Conservation (phyloP, 2,113 vertebrate genomes). For the Mormyrus iriodes region DNA sequence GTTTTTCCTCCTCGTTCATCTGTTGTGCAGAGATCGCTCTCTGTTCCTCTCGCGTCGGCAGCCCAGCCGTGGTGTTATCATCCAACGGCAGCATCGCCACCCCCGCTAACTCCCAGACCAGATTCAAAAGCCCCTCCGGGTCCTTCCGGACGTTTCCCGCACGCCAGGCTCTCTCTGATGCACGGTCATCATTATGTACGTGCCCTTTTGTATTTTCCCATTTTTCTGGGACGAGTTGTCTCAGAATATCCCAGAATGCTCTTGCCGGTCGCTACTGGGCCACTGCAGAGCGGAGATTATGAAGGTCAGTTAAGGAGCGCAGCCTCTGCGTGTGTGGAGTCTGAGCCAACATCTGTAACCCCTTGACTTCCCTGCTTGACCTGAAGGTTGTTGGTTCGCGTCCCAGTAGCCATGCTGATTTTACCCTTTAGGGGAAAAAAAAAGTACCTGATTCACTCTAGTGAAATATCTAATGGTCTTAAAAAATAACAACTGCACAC, state of each 20-base stretch:
- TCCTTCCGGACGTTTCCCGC: background rate
- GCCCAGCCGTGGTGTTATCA: background rate
- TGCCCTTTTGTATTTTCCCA: background rate
- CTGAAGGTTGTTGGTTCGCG: background rate
- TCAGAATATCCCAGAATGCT: background rate
- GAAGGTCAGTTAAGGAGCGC: background rate
- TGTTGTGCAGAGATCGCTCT: background rate
- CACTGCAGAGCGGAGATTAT: background rate
- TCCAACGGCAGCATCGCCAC: background rate
- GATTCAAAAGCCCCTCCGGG: too few relatives aligned
- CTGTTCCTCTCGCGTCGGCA: background rate
- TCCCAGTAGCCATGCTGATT: background rate
- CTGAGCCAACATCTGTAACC: background rate
- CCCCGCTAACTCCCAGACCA: background rate
- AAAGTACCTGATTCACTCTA: background rate
- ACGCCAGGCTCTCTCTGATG: background rate
- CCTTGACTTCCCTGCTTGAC: background rate
- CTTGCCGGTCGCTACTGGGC: background rate
- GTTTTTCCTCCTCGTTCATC: background rate
- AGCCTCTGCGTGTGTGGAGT: background rate
- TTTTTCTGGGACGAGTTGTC: background rate
- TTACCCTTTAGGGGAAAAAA: background rate
- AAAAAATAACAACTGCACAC: background rate
- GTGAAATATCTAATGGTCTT: background rate
- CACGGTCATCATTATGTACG: background rate